Evolutionary conservation across 1,140 invertebrate species (phyloP), one percentile per base, ranked within the genome.

Genomic region (Telenomus remus): DNA sequence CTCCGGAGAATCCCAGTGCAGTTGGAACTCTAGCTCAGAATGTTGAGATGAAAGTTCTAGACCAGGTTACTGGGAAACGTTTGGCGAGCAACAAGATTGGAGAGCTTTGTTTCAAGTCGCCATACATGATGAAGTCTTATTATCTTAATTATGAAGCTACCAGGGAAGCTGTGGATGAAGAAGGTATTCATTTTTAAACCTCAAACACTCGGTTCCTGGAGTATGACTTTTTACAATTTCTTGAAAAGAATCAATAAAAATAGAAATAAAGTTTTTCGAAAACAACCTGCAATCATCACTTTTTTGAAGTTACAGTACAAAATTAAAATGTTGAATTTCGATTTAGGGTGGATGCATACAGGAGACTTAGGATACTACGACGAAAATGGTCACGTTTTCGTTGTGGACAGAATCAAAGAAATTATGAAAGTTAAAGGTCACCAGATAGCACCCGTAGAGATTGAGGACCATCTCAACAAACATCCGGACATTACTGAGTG

Each of bases 401-500:
- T 92, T 48, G 76, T 89, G 0, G 91, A 92, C 43, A 82, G 91
- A 54, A 37, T 91, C 7, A 92, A 92, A 59, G 91, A 92, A 70
- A 73, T 92, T 8, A 90, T 92, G 42, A 92, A 92, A 74, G 91
- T 90, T 33, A 89, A 89, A 82, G 90, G 89, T 37, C 75, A 88
- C 46, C 90, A 91, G 71, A 87, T 90, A 1, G 80, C 90, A 0
- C 92, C 93, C 0, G 86, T 88, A 0, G 90, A 92, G 79, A 83
- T 93, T n/a, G 92, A 93, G 80, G 84, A 83, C 54, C 9, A 91
- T 3, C 81, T 93, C 27, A 71, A 88, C 4, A 82, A 79, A 4
- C 89, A 92, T 80, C 87, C 89, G 6, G 85, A 77, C 5, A 86
- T 93, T 1, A 75, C 80, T 33, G 92, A 93, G 76, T 89, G 84